Evolutionary conservation across 2,888 invertebrate genomes (phyloP), one percentile per base, ranked within the genome.

Genomic region (Tromatobia lineatoria): DNA sequence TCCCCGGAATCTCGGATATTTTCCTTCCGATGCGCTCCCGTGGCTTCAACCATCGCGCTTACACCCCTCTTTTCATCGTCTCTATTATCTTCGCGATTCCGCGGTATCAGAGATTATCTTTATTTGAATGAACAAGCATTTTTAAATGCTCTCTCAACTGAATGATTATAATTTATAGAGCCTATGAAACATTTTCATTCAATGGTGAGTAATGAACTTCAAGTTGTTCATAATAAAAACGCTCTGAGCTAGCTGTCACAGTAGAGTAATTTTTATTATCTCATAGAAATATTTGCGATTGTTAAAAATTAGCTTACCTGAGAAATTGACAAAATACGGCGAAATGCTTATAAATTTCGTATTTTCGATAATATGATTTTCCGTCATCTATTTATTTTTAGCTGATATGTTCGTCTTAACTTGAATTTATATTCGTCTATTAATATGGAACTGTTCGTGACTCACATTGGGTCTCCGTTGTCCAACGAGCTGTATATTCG

Each of bases 11-110:
- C 92, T 91, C 92, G 92, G 91, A 93, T 93, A 93, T 93, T 93
- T 93, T 93, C 95, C 95, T 95, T 94, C 94, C 95, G 94, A 95
- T 95, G 95, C 94, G 94, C 94, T 94, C 94, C 94, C 78, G 45
- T 66, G 42, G 94, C 94, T 29, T 18, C 34, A 61, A 61, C 94
- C 94, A 86, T 59, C 70, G 70, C 94, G 29, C 4, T 92, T 92
- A 93, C 94, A 93, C 93, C 93, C 94, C 94, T 90, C 94, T 93
- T 93, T 93, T 92, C 91, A 90, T 89, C 91, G 91, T 89, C 91
- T 83, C 82, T 74, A 74, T 82, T 73, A 79, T 83, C 78, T 76
- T 84, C 81, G 50, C 76, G 47, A 66, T 75, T 74, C 67, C 29
- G 45, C 25, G 50, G 34, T n/a, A 71, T 7, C n/a, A 2, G 15